Conservation (phyloP, 1,140 invertebrate species). For the Halictus rubicundus region DNA sequence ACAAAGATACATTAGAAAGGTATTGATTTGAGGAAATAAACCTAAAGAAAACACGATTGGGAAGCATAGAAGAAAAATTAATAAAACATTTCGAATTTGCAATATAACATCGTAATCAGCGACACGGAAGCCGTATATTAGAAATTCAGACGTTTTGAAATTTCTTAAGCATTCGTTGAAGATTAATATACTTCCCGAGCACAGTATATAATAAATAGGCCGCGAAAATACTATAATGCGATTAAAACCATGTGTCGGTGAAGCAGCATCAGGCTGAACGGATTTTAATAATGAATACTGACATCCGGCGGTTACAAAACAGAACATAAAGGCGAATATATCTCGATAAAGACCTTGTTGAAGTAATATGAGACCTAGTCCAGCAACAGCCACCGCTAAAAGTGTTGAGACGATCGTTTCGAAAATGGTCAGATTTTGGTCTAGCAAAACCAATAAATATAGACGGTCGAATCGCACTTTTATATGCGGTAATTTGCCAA, state of each 20-base stretch:
- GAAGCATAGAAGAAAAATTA: slow-evolving; percentile 93
- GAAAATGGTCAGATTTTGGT: slow-evolving; percentile 92
- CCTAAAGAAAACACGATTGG: slow-evolving; percentile 96
- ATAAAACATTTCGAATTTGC: slow-evolving; percentile 86
- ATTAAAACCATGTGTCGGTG: slow-evolving; percentile 99
- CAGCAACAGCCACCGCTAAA: slow-evolving; percentile 92
- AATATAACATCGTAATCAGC: slow-evolving; percentile 86
- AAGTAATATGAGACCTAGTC: slow-evolving; percentile 92
- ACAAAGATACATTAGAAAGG: slow-evolving; percentile 96
- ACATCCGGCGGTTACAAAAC: slow-evolving; percentile 97
- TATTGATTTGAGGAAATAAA: slow-evolving; percentile 97
- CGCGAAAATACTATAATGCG: slow-evolving; percentile 95
- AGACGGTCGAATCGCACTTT: slow-evolving; percentile 95
- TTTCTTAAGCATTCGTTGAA: slow-evolving; percentile 82
- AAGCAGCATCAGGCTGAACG: slow-evolving; percentile 99
- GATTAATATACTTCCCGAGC: slow-evolving; percentile 87
- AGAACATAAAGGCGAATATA: slow-evolving; percentile 96
- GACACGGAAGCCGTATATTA: slow-evolving; percentile 89
- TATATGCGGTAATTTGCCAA: slow-evolving; percentile 86
- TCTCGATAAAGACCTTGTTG: slow-evolving; percentile 94
- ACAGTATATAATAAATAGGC: slow-evolving; percentile 97
- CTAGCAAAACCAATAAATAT: slow-evolving; percentile 94
- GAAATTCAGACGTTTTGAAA: slow-evolving; percentile 79
- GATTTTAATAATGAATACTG: slow-evolving; percentile 99
- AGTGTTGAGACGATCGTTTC: slow-evolving; percentile 93